Evolutionary conservation across 2,113 vertebrate genomes (phyloP), one percentile per base, ranked within the genome.

Genomic region (Siniperca chuatsi): DNA sequence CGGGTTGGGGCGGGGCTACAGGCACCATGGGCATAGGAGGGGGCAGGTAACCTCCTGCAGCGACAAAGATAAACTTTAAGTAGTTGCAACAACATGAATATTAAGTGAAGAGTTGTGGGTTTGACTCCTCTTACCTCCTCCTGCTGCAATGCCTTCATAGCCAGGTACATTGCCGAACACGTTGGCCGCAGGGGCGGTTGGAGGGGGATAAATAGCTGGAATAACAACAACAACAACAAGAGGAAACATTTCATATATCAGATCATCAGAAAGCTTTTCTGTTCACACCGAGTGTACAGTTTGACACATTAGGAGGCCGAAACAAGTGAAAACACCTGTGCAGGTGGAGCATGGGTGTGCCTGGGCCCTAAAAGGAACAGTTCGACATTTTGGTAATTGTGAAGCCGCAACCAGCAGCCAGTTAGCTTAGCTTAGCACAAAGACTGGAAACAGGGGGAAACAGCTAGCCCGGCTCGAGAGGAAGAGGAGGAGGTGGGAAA

Each of bases 101-200:
- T 11, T 29, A 2, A 4, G 33, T 23, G 35, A 75, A 25, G 1
- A 54, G 11, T 2, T 58, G 5, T 6, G 2, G 23, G 33, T 69
- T 15, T 13, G 23, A 58, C 4, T 46, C 13, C 44, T 48, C 86
- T 91, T 67, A 96, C 94, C 94, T 90, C 92, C 92, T 42, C 91
- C 95, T 4, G 60, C 13, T 15, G 83, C 2, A 0, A 75, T 94
- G 75, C 84, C 91, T 46, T 96, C 96, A 20, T 96, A 96, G 4
- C 95, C 95, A 0, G 96, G 94, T 4, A 96, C 79, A 6, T 12
- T 92, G 64, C 72, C 85, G 2, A 92, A 95, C 86, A 88, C 91
- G 77, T 79, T 83, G 75, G 79, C 83, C 0, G 86, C 35, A 1
- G 93, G 92, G 1, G 86, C 92, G 0, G 25, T 23, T 6, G 23